phyloP scores from a whole-genome alignment of 2,797 vertebrate species.

The Sebastiscus tertius region DNA sequence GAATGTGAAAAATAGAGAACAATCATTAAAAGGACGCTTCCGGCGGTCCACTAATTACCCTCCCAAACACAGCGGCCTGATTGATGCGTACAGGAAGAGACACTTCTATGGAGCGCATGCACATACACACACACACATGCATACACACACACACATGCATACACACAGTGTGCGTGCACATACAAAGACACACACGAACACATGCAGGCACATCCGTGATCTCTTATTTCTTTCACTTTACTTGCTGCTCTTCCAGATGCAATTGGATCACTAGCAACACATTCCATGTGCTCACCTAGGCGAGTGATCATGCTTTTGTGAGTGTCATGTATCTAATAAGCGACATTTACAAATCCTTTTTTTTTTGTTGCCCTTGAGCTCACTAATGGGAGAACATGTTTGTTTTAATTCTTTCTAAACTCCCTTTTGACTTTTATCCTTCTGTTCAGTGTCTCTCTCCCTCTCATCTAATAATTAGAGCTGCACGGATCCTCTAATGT shows the following conservation, averaged over 20 bases:
- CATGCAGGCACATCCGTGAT: slow-evolving; percentile 33
- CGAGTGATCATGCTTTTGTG: not conserved
- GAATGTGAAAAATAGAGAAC: slow-evolving; percentile 60
- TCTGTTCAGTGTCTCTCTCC: slow-evolving; percentile 20
- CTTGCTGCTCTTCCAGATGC: not conserved
- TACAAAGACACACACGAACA: not conserved
- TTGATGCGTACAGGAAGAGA: slow-evolving; percentile 72
- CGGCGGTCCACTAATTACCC: slow-evolving; percentile 76
- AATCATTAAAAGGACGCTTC: slow-evolving; percentile 71
- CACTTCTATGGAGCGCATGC: slow-evolving; percentile 27
- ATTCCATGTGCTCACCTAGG: not conserved
- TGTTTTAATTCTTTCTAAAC: slow-evolving; percentile 32
- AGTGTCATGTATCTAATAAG: not conserved
- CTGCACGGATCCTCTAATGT: slow-evolving; percentile 13
- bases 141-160: not conserved
- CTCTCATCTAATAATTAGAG: slow-evolving; percentile 29
- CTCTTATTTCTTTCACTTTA: slow-evolving; percentile 15
- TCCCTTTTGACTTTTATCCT: slow-evolving; percentile 35
- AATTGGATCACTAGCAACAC: slow-evolving; percentile 3
- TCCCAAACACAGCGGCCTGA: slow-evolving; percentile 70
- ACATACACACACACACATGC: not conserved
- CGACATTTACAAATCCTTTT: not conserved
- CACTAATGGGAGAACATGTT: not conserved
- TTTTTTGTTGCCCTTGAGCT: not conserved
- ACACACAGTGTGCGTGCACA: not conserved